phyloP scores from a whole-genome alignment of 2,797 vertebrate genomes.

The Lateolabrax maculatus region DNA sequence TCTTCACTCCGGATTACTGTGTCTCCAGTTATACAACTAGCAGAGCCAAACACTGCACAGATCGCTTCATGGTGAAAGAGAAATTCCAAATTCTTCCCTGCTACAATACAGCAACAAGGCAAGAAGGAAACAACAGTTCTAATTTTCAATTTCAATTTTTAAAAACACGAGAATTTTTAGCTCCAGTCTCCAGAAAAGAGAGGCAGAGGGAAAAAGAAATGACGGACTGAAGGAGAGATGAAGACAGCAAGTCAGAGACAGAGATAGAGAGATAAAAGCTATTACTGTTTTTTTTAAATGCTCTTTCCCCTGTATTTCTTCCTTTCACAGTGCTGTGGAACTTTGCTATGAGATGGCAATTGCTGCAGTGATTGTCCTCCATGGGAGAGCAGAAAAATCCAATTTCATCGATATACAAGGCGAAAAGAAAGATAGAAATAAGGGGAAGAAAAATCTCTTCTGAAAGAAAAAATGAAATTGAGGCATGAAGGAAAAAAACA shows the following conservation, averaged over 20 bases:
- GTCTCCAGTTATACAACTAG: conserved; percentile 45
- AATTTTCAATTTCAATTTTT: conserved; percentile 1
- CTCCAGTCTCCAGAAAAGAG: conserved; percentile 6
- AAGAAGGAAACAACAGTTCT: neutral
- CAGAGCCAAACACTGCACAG: conserved; percentile 21
- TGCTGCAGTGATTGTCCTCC: conserved; percentile 79
- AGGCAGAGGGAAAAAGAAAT: conserved; percentile 21
- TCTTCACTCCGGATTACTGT: conserved; percentile 59
- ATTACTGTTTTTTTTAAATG: conserved; percentile 77
- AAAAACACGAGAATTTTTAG: neutral
- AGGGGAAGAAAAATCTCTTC: conserved; percentile 44
- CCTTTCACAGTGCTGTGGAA: conserved; percentile 70
- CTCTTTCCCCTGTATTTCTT: conserved; percentile 70
- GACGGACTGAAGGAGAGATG: conserved; percentile 49
- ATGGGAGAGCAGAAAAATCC: conserved; percentile 78
- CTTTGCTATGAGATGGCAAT: conserved; percentile 80
- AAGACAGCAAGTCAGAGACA: conserved; percentile 57
- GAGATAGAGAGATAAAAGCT: conserved; percentile 69
- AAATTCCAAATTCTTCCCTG: conserved; percentile 12
- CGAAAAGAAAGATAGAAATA: conserved; percentile 59
- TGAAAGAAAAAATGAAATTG: conserved; percentile 64
- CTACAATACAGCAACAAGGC: neutral
- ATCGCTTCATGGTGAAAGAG: conserved; percentile 23
- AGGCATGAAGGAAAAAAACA: conserved; percentile 41
- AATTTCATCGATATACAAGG: conserved; percentile 81